Evolutionary conservation across 2,797 vertebrate genomes (phyloP).

Genomic region (Chrysocyon brachyurus): DNA sequence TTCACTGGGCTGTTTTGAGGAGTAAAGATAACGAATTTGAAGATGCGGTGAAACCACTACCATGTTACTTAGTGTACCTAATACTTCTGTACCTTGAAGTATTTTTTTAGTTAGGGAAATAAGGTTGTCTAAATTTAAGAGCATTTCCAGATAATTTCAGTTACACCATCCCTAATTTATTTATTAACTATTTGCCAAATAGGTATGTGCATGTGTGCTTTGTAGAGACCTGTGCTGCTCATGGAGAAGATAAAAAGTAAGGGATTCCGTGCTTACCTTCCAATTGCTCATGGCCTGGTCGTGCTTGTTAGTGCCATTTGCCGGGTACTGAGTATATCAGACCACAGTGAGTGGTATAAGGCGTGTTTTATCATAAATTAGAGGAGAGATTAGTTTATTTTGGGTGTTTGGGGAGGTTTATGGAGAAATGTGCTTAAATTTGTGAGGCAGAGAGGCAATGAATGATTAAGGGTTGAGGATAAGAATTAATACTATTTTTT

Average conservation of each 20-base stretch:
- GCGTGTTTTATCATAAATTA: not conserved
- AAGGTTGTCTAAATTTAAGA: not conserved
- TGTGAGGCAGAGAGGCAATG: not conserved
- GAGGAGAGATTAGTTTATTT: not conserved
- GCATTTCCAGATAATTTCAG: conserved; percentile 11
- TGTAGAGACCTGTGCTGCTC: not conserved
- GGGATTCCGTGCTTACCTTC: not conserved
- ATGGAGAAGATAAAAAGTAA: not conserved
- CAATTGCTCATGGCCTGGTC: not conserved
- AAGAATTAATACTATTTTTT: not conserved
- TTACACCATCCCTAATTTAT: not conserved
- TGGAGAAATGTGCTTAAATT: not conserved
- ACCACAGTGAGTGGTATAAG: not conserved
- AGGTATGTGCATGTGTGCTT: not conserved
- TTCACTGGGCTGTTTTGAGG: not conserved
- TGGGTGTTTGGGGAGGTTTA: not conserved
- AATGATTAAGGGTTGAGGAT: not conserved
- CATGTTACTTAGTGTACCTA: not conserved
- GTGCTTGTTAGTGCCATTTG: not conserved
- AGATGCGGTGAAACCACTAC: not conserved
- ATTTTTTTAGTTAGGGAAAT: not conserved
- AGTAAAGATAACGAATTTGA: not conserved
- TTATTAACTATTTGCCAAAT: not conserved
- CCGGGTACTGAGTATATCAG: not conserved
- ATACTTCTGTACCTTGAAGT: not conserved